Base-by-base conservation (phyloP, 1,140 invertebrate genomes). In the Drosophila setifemur region DNA sequence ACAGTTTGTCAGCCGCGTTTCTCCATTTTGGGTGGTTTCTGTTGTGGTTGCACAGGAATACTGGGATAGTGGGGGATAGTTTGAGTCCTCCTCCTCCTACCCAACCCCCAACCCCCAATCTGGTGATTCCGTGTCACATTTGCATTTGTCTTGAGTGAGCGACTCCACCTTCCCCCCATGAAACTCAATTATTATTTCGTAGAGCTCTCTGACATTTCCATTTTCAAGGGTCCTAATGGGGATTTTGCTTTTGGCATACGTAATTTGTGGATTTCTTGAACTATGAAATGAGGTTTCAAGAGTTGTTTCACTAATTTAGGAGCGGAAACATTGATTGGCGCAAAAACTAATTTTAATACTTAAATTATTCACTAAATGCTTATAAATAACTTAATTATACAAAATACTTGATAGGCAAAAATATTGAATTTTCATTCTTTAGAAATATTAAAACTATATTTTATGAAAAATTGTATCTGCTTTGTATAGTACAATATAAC, bases 1-100 rank as follows among this genome's bases (percentile, higher is more conserved):
- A 89, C 86, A 82, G 74, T 82, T 88, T 85, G 79, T 73, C 79
- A 92, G 92, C 42, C 60, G 3, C n/a, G 9, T 2, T 3, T 2
- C 21, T 29, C 40, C 31, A 26, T 23, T 64, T 47, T 14, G 61
- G 53, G 55, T 58, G 57, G 57, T 52, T n/a, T 37, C 70, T 44
- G 49, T 40, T 29, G 33, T 16, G 42, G 39, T 42, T 57, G 26
- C 26, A 16, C 16, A 4, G n/a, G 19, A 33, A 6, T 16, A 31
- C 7, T 14, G 45, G 16, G 9, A 18, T 48, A 44, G 63, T 57
- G 55, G 75, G 33, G 53, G 43, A 74, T 86, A 81, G 71, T 85
- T 75, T 75, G 74, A 7, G 39, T 28, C 16, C 11, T n/a, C 23
- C 21, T 7, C n/a, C n/a, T n/a, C n/a, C n/a, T n/a, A n/a, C n/a